Evolutionary conservation across 2,888 invertebrate genomes (phyloP), one percentile per base, ranked within the genome.

Genomic region (Eurytoma californica): DNA sequence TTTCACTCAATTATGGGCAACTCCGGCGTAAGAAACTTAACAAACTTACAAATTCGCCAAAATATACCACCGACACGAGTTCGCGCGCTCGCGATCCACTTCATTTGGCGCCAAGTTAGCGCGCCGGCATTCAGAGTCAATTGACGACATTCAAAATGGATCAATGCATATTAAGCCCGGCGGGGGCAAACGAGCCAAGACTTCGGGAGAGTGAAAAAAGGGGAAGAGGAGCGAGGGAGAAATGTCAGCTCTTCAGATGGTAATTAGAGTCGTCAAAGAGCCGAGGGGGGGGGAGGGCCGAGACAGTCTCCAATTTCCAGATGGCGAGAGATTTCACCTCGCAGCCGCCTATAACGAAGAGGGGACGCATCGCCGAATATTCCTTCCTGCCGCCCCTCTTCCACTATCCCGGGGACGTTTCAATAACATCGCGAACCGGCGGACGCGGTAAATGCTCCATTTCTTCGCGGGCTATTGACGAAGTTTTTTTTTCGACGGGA

Each of bases 241-340:
- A 30, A 7, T n/a, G 30, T 28, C 39, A 30, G n/a, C 30, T 61
- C 30, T 61, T 61, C n/a, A 61, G 30, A 61, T 28, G 30, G 28
- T 61, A 61, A 61, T 61, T 30, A 39, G 39, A 28, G n/a, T n/a
- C 39, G 63, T n/a, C 13, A 18, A 47, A 39, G 47, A 63, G 63
- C 47, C 13, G n/a, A n/a, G 16, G n/a, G 39, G 39, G 39, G 39
- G 9, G 39, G 39, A 7, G 39, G 39, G 9, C 39, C 39, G 39
- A 39, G 39, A 47, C 18, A n/a, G 18, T 30, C 18, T 39, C 12
- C 30, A 9, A 61, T 61, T 30, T 61, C n/a, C 30, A 61, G 28
- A 39, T 61, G 12, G 30, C n/a, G n/a, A 61, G 39, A 30, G 9
- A 28, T 30, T n/a, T 61, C 61, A 9, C 30, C 28, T 28, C 39